These are phyloP conservation scores for Pectinophora gossypiella DNA, from an alignment of 1,140 invertebrate species.

Conservation along the genomic window DNA sequence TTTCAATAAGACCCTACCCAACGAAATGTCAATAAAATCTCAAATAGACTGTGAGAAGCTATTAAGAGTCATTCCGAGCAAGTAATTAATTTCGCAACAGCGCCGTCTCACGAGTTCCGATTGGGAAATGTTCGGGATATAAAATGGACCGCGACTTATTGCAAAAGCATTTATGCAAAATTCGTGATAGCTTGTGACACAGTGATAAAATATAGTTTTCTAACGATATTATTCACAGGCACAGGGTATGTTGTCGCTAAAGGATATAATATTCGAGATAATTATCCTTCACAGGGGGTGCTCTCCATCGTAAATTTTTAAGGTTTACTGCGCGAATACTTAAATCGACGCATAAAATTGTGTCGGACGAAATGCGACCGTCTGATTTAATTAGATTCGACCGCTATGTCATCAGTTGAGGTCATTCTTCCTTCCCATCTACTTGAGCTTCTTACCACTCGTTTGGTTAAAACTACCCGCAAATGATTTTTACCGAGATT, in stretches of 20 bases:
- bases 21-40: not conserved
- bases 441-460: constrained; percentile 14
- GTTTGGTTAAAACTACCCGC: constrained; percentile 61
- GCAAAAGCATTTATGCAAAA: constrained; percentile 2
- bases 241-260: not conserved
- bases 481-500: constrained; percentile 63
- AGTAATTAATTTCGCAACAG: constrained; percentile 15
- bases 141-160: constrained; percentile 4
- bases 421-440: constrained; percentile 19
- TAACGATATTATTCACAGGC: not conserved
- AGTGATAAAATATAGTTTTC: not conserved
- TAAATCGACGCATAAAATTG: constrained; percentile 66
- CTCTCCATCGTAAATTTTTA: constrained; percentile 49
- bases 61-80: not conserved
- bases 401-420: constrained; percentile 33
- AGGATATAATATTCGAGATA: constrained; percentile 39
- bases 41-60: constrained; percentile 6
- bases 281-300: constrained; percentile 55
- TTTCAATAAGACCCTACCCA: too few relatives aligned
- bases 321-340: constrained; percentile 53
- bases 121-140: constrained; percentile 11
- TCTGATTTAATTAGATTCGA: constrained; percentile 65
- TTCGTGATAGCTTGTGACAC: constrained; percentile 9
- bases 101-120: constrained; percentile 9
- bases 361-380: constrained; percentile 59